phyloP scores from a whole-genome alignment of 2,113 vertebrate genomes.

The Oreotrochilus melanogaster region DNA sequence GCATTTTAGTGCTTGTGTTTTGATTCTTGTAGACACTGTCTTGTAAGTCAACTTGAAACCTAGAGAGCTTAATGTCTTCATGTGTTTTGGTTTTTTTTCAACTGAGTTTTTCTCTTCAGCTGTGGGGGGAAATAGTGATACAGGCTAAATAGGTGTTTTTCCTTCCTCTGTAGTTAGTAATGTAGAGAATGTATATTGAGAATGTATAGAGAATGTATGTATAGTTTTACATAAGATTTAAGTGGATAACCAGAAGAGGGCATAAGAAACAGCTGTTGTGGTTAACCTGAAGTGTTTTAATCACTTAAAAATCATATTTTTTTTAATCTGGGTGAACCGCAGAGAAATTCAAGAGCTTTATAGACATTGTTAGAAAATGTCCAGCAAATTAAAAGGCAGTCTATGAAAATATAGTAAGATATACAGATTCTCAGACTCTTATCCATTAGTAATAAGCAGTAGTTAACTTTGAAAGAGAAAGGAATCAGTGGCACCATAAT shows the following conservation, averaged over 20 bases:
- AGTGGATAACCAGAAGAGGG: constrained; percentile 6
- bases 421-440: neutral
- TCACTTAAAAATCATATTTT: constrained; percentile 16
- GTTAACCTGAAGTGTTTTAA: neutral
- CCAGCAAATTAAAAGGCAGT: neutral
- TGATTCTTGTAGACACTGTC: neutral
- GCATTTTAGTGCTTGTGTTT: neutral
- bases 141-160: neutral
- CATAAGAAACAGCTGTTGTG: neutral
- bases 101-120: neutral
- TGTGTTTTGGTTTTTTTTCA: neutral
- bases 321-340: neutral
- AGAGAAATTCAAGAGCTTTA: neutral
- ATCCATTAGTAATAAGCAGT: neutral
- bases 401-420: neutral
- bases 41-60: neutral
- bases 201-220: too few relatives aligned
- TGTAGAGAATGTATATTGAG: too few relatives aligned
- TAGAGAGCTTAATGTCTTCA: neutral
- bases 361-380: neutral
- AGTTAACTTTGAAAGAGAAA: neutral
- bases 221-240: neutral
- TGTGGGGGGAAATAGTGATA: neutral
- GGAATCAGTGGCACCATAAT: neutral
- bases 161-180: neutral